phyloP scores from a whole-genome alignment of 1,140 invertebrate genomes.

The Eurosta solidaginis region DNA sequence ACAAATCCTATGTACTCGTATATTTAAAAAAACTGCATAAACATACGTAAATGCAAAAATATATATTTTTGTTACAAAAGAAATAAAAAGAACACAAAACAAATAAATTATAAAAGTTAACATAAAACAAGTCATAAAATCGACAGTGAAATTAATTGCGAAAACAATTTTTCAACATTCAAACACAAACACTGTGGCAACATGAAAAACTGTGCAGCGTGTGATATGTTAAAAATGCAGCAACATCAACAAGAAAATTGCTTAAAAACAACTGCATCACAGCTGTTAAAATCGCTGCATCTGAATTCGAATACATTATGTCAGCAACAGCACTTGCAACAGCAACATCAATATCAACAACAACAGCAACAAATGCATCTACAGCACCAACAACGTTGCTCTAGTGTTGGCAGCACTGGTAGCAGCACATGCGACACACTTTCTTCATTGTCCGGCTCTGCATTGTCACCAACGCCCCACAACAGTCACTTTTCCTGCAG shows the following conservation, averaged over 20 bases:
- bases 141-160: not conserved
- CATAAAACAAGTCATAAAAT: not conserved
- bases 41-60: not conserved
- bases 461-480: conserved; percentile 36
- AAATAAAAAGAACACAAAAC: not conserved
- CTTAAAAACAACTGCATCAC: conserved; percentile 1
- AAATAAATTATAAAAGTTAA: not conserved
- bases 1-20: not conserved
- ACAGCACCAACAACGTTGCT: conserved; percentile 53
- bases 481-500: not conserved
- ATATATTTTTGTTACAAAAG: conserved; percentile 14
- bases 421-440: conserved; percentile 53
- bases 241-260: conserved; percentile 26
- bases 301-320: conserved; percentile 30
- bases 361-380: conserved; percentile 37
- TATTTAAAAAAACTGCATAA: not conserved
- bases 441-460: conserved; percentile 41
- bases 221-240: conserved; percentile 9
- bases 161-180: not conserved
- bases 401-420: conserved; percentile 56
- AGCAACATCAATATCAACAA: conserved; percentile 22
- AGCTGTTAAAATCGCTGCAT: conserved; percentile 3
- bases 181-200: not conserved
- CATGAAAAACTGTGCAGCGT: not conserved
- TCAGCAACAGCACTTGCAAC: conserved; percentile 35